Conservation (phyloP, 1,140 invertebrate species). For the Eueides isabella region DNA sequence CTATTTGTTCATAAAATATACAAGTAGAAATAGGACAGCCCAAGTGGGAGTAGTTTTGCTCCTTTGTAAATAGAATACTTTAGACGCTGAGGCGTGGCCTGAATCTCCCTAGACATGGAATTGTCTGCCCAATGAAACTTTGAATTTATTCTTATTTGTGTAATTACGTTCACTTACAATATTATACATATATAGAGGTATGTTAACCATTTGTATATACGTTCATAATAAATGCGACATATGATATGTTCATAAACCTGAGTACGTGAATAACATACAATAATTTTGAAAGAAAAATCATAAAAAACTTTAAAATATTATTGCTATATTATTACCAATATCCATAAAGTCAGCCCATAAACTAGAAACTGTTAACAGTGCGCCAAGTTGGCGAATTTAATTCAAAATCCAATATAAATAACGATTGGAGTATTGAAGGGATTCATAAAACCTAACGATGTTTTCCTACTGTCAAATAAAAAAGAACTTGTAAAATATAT, state of each 20-base stretch:
- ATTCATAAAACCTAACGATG: constrained; percentile 1
- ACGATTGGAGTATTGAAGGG: not conserved
- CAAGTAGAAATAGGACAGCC: constrained; percentile 2
- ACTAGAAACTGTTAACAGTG: no score
- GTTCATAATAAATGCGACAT: no score
- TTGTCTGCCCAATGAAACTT: not conserved
- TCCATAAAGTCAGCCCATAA: no score
- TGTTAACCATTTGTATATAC: no score
- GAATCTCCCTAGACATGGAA: not conserved
- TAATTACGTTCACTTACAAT: not conserved
- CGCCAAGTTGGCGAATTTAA: not conserved
- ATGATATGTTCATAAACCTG: no score
- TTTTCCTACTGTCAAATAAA: not conserved
- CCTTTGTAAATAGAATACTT: constrained; percentile 9
- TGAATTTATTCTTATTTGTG: not conserved
- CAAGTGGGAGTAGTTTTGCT: not conserved
- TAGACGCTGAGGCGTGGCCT: not conserved
- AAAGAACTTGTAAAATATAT: not conserved
- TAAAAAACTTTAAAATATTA: no score
- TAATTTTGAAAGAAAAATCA: no score
- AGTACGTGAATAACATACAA: no score
- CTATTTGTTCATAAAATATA: constrained; percentile 7
- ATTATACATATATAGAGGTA: no score
- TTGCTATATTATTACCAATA: no score
- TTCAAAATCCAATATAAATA: not conserved